phyloP scores from a whole-genome alignment of 2,113 vertebrate genomes.

The Lipotes vexillifer region DNA sequence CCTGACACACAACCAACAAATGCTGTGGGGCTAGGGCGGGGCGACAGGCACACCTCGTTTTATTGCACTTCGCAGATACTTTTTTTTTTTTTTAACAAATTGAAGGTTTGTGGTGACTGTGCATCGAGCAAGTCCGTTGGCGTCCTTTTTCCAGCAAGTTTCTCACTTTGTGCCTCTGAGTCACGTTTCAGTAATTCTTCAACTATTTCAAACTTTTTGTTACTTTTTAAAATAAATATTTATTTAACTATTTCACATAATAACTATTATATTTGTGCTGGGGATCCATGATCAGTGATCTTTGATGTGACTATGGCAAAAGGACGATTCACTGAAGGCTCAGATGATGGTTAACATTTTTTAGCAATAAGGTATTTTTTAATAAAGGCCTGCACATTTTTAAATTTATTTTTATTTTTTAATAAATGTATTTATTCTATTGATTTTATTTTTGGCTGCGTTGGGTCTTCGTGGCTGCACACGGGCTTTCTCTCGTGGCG shows the following conservation, averaged over 20 bases:
- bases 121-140: background rate
- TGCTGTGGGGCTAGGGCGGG: accelerated
- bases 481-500: no score
- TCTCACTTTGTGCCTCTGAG: background rate
- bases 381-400: background rate
- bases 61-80: no score
- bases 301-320: background rate
- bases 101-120: background rate
- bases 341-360: background rate
- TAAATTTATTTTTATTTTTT: no score
- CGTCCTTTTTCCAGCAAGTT: background rate
- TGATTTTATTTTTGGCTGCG: no score
- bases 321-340: background rate
- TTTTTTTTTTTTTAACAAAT: no score
- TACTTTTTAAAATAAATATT: background rate
- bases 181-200: background rate
- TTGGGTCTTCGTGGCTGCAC: no score
- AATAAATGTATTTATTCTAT: no score
- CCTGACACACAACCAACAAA: background rate
- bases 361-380: background rate
- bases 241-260: background rate
- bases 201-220: background rate
- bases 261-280: background rate
- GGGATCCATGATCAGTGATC: background rate
- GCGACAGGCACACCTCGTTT: no score